Percentiles rank a stretch among this genome's conserved stretches.
Conservation (phyloP, 2,113 vertebrate genomes). For the Excalfactoria chinensis region DNA sequence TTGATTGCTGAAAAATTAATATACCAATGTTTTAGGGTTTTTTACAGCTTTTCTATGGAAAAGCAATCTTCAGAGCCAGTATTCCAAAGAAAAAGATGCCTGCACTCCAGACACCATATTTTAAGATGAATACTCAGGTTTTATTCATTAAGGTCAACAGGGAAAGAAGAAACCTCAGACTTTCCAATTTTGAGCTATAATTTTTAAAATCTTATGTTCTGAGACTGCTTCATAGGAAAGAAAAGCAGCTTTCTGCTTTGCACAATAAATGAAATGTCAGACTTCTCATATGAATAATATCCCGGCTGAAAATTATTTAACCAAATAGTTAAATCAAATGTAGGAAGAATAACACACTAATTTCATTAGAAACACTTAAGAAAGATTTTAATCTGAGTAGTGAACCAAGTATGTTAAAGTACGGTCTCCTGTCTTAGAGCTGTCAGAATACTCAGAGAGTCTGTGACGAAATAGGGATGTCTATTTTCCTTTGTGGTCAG, state of each 20-base stretch:
- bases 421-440: neutral
- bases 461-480: neutral
- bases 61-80: neutral
- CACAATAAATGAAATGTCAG: neutral
- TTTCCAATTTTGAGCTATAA: neutral
- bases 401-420: neutral
- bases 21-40: neutral
- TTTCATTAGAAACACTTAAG: conserved; percentile 31
- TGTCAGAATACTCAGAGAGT: neutral
- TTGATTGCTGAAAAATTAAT: conserved; percentile 57
- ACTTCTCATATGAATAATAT: conserved; percentile 19
- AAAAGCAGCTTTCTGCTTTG: neutral
- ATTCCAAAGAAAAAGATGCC: neutral
- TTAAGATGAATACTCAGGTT: neutral
- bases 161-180: neutral
- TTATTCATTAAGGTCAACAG: conserved; percentile 11
- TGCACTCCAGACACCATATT: neutral
- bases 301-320: conserved; percentile 25
- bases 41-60: conserved; percentile 6
- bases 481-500: neutral
- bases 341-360: conserved; percentile 21
- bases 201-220: conserved; percentile 6
- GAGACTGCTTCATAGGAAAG: neutral
- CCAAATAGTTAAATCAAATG: conserved; percentile 52
- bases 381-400: neutral